Evolutionary conservation across 2,113 vertebrate species (phyloP).

Genomic region (Tupaia tana): DNA sequence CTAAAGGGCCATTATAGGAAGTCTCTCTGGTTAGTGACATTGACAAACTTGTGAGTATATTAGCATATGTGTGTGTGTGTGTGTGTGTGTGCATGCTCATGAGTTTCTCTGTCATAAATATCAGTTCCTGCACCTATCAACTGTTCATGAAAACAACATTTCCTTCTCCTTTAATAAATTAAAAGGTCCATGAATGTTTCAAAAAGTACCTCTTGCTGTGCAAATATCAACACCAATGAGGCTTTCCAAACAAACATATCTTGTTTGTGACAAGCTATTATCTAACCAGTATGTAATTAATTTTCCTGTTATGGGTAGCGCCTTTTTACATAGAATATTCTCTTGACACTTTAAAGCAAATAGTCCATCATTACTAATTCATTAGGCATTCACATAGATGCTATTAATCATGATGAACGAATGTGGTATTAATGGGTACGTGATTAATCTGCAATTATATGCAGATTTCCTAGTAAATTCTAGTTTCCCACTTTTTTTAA

Average conservation of each 20-base stretch:
- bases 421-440: conserved; percentile 75
- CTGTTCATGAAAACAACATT: conserved; percentile 59
- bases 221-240: conserved; percentile 69
- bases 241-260: conserved; percentile 57
- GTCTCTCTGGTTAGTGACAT: background rate
- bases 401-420: conserved; percentile 77
- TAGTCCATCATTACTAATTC: conserved; percentile 78
- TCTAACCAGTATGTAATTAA: conserved; percentile 67
- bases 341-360: conserved; percentile 77
- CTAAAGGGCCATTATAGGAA: conserved; percentile 44
- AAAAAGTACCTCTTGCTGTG: conserved; percentile 57
- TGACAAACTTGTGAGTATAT: conserved; percentile 4
- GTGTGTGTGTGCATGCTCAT: background rate
- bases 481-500: conserved; percentile 53
- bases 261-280: conserved; percentile 68
- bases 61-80: background rate
- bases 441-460: conserved; percentile 80
- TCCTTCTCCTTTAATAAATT: conserved; percentile 49
- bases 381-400: conserved; percentile 71
- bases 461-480: conserved; percentile 77
- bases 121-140: background rate
- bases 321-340: conserved; percentile 60
- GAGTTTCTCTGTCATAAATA: background rate
- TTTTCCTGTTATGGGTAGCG: conserved; percentile 66
- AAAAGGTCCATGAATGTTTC: conserved; percentile 55